Conservation (phyloP, 1,140 invertebrate species). For the Euura lappo region DNA sequence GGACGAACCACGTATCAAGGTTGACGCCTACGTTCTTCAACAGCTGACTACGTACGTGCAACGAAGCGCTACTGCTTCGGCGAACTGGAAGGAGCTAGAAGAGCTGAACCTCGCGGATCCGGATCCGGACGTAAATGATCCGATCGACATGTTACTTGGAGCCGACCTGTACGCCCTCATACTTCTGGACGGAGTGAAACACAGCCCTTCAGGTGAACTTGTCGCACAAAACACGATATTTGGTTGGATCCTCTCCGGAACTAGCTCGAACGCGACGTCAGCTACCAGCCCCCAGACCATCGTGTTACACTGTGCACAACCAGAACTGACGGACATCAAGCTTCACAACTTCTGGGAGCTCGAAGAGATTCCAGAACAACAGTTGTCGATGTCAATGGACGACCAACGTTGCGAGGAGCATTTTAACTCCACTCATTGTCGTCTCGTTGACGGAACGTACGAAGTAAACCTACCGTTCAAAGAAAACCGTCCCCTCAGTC, state of each 20-base stretch:
- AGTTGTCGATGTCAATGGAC: neutral
- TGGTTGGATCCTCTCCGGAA: slow-evolving; percentile 21
- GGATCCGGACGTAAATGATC: neutral
- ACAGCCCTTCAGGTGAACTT: neutral
- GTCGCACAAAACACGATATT: slow-evolving; percentile 18
- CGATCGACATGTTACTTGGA: slow-evolving; percentile 11
- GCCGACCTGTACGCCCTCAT: slow-evolving; percentile 19
- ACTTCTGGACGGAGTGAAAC: slow-evolving; percentile 9
- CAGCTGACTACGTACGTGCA: too few relatives aligned
- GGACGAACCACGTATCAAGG: too few relatives aligned
- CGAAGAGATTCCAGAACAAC: slow-evolving; percentile 14
- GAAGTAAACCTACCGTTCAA: neutral
- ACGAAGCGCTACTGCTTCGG: too few relatives aligned
- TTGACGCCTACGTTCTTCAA: too few relatives aligned
- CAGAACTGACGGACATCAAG: neutral
- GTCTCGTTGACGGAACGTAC: neutral
- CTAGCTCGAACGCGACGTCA: slow-evolving; percentile 1
- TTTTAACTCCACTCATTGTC: neutral
- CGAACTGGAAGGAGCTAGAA: too few relatives aligned
- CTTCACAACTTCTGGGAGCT: slow-evolving; percentile 14
- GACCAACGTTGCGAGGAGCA: neutral
- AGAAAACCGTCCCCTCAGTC: too few relatives aligned
- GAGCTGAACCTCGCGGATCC: slow-evolving; percentile 12
- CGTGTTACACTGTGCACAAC: too few relatives aligned
- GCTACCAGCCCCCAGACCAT: too few relatives aligned